Evolutionary conservation across 2,888 invertebrate species (phyloP), one percentile per base, ranked within the genome.

Genomic region (Cheilosia impressa): DNA sequence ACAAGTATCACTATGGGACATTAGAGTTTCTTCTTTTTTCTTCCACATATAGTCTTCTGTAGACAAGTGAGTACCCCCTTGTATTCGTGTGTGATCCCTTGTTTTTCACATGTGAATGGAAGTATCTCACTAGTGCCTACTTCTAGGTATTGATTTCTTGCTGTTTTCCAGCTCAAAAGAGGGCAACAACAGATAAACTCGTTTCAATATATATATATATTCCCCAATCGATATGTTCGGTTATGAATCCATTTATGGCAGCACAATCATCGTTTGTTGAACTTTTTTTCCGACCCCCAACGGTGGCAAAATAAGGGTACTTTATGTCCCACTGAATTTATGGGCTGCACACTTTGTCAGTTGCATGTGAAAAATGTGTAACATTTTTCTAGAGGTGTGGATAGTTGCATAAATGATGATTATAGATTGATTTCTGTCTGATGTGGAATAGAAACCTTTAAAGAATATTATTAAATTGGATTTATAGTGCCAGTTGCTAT

Each of bases 221-320:
- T 38, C 31, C 60, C 71, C 75, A 80, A 84, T 84, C 84, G 80
- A 84, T 84, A 83, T 43, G 22, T 47, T 13, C 38, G 43, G 71
- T 80, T 84, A 75, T 80, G 84, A 76, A 80, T 84, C 69, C 80
- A 80, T 80, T 84, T 83, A 66, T 80, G 80, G 19, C 80, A 63
- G 17, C 52, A 69, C 66, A 75, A 79, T 79, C 75, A 79, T 69
- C 75, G 84, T 84, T 58, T 84, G 47, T 84, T 84, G 80, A 84
- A 80, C 75, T 71, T 58, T 60, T 24, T 13, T 45, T 43, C 47
- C 47, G 31, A 17, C 60, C 43, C n/a, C 27, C 17, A 55, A n/a
- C 24, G 17, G 45, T 31, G 62, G 22, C 13, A 15, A 15, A 10
- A 24, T 24, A 24, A 17, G 41, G 66, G 41, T 53, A 38, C 53